Conservation (phyloP, 1,140 invertebrate genomes). For the Temnothorax longispinosus region DNA sequence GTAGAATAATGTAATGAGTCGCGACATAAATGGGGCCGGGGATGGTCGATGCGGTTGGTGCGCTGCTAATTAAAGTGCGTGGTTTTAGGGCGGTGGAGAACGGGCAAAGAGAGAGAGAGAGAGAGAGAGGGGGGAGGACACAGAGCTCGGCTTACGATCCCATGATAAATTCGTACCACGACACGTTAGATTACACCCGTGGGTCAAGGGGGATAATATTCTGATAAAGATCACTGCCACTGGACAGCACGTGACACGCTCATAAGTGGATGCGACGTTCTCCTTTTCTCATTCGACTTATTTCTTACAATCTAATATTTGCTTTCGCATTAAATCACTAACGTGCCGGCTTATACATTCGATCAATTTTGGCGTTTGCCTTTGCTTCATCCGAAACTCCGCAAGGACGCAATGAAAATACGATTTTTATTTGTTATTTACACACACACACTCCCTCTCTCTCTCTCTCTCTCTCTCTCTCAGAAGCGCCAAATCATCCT, state of each 20-base stretch:
- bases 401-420: background rate
- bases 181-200: slow-evolving; percentile 19
- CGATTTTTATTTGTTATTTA: slow-evolving; percentile 6
- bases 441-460: background rate
- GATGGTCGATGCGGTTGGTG: slow-evolving; percentile 28
- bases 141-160: background rate
- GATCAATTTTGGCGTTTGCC: background rate
- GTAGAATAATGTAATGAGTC: slow-evolving; percentile 42
- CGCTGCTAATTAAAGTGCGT: slow-evolving; percentile 52
- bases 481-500: background rate
- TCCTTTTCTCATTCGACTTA: background rate
- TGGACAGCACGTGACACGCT: slow-evolving; percentile 16
- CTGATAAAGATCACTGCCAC: background rate
- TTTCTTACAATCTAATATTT: background rate
- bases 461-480: background rate
- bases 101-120: background rate
- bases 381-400: too few species aligned
- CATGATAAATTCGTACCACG: slow-evolving; percentile 27
- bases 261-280: background rate
- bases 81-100: slow-evolving; percentile 31
- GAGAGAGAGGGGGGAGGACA: background rate
- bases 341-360: background rate
- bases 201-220: background rate
- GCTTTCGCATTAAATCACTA: background rate
- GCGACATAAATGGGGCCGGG: slow-evolving; percentile 20